These are phyloP conservation scores for Chironomus tepperi DNA, from an alignment of 1,140 invertebrate species.

Conservation along the genomic window DNA sequence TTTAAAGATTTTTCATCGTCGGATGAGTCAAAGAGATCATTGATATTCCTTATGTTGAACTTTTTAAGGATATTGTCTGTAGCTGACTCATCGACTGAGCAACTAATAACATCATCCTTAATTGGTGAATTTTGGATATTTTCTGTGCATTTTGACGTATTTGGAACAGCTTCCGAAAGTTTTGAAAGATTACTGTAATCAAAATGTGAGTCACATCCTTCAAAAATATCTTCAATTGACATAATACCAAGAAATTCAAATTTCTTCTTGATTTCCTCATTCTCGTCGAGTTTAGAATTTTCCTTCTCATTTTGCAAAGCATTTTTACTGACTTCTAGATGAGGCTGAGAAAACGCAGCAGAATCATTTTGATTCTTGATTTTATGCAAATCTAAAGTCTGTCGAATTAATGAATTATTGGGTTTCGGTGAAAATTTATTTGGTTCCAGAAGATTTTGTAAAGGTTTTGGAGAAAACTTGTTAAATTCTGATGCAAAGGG, in stretches of 20 bases:
- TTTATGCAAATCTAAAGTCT: too few relatives aligned
- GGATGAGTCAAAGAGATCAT: background rate
- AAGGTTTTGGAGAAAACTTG: too few relatives aligned
- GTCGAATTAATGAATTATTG: too few relatives aligned
- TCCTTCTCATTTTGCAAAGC: too few relatives aligned
- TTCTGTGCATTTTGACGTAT: background rate
- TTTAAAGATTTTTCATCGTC: background rate
- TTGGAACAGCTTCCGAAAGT: background rate
- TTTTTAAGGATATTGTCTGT: background rate
- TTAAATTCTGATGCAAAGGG: too few relatives aligned
- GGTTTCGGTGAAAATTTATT: too few relatives aligned
- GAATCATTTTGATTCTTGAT: too few relatives aligned
- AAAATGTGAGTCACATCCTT: background rate
- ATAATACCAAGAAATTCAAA: background rate
- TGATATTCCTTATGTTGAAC: background rate
- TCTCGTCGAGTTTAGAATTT: too few relatives aligned
- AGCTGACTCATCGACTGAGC: background rate
- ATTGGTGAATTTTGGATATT: background rate
- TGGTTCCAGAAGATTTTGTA: too few relatives aligned
- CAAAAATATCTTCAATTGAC: background rate
- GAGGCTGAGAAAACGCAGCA: too few relatives aligned
- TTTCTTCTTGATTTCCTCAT: background rate
- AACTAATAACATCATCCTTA: background rate
- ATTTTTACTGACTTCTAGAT: too few relatives aligned
- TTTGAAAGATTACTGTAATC: background rate